Evolutionary conservation across 2,888 invertebrate genomes (phyloP).

Genomic region (Zhuqinia jingwanae): DNA sequence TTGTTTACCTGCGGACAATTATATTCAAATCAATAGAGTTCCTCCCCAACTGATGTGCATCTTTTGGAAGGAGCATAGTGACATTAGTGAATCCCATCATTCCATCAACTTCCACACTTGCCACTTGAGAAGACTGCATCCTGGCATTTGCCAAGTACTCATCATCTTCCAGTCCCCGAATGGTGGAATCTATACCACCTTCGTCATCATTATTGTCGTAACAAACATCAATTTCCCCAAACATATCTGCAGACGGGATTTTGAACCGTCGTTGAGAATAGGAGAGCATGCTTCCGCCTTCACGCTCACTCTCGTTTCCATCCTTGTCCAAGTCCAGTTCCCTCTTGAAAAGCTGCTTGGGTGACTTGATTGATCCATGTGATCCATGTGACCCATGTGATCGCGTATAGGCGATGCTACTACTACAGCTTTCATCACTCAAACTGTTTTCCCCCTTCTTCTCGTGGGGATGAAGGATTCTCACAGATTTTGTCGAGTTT

Average conservation of each 20-base stretch:
- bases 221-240: constrained; percentile 42
- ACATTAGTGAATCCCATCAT: constrained; percentile 50
- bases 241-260: constrained; percentile 4
- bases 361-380: constrained; percentile 12
- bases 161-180: not conserved
- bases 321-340: not conserved
- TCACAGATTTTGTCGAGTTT: constrained; percentile 45
- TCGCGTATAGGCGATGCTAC: not conserved
- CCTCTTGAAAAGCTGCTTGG: constrained; percentile 29
- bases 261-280: not conserved
- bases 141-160: not conserved
- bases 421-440: constrained; percentile 26
- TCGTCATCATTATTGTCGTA: constrained; percentile 22
- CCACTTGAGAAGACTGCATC: not conserved
- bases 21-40: constrained; percentile 57
- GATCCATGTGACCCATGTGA: no score
- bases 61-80: constrained; percentile 55
- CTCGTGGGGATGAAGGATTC: constrained; percentile 48
- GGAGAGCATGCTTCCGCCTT: not conserved
- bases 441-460: not conserved
- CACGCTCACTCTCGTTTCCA: not conserved
- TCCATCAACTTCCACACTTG: constrained; percentile 17
- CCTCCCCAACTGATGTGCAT: not conserved
- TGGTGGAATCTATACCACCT: not conserved
- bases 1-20: constrained; percentile 54